Conservation (phyloP, 2,113 vertebrate genomes). For the Columba janthina region DNA sequence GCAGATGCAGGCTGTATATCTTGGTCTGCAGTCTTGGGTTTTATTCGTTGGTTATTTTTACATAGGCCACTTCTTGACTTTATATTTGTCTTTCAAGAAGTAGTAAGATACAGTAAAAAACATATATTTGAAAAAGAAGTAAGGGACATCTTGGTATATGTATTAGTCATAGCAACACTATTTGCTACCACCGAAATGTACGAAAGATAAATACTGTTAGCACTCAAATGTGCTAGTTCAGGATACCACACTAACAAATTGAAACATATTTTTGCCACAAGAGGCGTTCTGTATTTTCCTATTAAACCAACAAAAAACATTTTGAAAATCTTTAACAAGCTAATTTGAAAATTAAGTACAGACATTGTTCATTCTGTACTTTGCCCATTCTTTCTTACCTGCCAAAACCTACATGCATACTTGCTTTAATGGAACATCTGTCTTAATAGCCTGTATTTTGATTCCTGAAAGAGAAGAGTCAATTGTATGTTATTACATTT, state of each 20-base stretch:
- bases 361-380: background rate
- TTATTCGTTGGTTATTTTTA: background rate
- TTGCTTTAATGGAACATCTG: background rate
- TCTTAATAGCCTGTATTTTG: conserved; percentile 10
- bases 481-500: background rate
- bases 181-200: background rate
- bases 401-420: background rate
- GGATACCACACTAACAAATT: background rate
- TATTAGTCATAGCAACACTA: background rate
- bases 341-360: conserved; percentile 23
- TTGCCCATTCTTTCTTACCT: background rate
- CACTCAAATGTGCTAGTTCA: background rate
- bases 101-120: background rate
- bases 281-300: background rate
- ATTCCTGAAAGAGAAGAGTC: background rate
- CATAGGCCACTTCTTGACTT: background rate
- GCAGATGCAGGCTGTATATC: background rate
- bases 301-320: background rate
- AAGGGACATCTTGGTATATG: background rate
- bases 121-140: background rate
- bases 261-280: conserved; percentile 29
- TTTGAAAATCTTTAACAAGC: background rate
- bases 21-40: background rate
- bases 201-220: background rate
- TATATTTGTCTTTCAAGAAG: background rate